Conservation (phyloP, 1,140 invertebrate genomes). For the Drosophila hydei region DNA sequence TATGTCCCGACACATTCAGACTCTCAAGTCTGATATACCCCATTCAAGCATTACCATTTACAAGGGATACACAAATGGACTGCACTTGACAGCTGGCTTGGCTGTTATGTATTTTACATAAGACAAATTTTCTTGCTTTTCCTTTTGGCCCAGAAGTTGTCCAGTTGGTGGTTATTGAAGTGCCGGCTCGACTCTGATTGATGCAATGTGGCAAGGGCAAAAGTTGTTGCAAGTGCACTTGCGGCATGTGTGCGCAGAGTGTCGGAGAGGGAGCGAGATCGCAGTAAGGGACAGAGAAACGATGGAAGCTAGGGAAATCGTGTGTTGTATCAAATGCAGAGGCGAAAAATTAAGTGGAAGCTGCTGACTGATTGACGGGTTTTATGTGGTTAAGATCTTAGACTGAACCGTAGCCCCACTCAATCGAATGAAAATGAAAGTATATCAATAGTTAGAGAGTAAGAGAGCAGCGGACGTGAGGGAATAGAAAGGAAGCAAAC, state of each 20-base stretch:
- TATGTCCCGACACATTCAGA: too few relatives aligned
- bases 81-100: slow-evolving; percentile 49
- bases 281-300: background rate
- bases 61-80: slow-evolving; percentile 9
- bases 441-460: slow-evolving; percentile 56
- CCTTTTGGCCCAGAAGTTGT: slow-evolving; percentile 7
- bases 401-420: slow-evolving; percentile 23
- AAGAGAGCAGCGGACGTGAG: too few relatives aligned
- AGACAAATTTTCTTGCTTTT: background rate
- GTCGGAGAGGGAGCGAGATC: too few relatives aligned
- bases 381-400: slow-evolving; percentile 24
- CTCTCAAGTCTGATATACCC: background rate
- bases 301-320: slow-evolving; percentile 6
- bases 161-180: slow-evolving; percentile 24
- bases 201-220: slow-evolving; percentile 64
- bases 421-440: slow-evolving; percentile 61
- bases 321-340: slow-evolving; percentile 20
- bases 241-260: background rate
- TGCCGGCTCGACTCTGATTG: slow-evolving; percentile 39
- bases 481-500: background rate
- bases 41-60: background rate
- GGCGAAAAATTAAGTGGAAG: slow-evolving; percentile 7
- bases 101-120: slow-evolving; percentile 32
- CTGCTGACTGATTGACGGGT: slow-evolving; percentile 16
- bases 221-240: slow-evolving; percentile 21